A percentile compares a stretch with the other conserved stretches of the same genome.
phyloP scores from a whole-genome alignment of 2,113 vertebrate genomes.

The Melospiza melodia region DNA sequence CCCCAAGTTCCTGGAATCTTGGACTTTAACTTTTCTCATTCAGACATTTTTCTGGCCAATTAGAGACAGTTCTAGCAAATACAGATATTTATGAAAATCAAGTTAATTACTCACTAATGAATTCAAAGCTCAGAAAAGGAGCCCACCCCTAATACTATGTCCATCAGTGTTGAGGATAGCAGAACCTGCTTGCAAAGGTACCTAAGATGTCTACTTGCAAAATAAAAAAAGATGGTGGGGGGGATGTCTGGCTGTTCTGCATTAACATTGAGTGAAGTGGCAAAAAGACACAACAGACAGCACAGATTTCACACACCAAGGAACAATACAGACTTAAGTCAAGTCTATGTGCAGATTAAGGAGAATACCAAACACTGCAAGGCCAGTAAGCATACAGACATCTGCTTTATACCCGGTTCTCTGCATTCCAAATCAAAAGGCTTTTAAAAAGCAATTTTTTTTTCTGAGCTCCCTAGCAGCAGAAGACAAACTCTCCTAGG shows the following conservation, averaged over 20 bases:
- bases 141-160: neutral
- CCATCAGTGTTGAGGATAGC: neutral
- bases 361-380: neutral
- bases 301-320: neutral
- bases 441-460: neutral
- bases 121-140: neutral
- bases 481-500: neutral
- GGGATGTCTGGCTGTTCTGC: neutral
- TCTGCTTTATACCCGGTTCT: neutral
- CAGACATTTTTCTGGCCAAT: neutral
- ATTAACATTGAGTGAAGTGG: neutral
- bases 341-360: neutral
- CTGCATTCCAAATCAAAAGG: neutral
- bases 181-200: neutral
- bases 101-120: neutral
- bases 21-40: neutral
- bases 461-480: neutral
- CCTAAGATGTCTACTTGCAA: neutral
- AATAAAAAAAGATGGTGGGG: neutral
- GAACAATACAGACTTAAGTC: neutral
- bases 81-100: neutral
- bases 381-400: neutral
- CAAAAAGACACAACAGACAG: neutral
- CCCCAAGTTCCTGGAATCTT: neutral
- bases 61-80: neutral